Percentiles rank a stretch among this genome's conserved stretches.
Conservation (phyloP, 1,140 invertebrate species). For the Drosophila quadrilineata region DNA sequence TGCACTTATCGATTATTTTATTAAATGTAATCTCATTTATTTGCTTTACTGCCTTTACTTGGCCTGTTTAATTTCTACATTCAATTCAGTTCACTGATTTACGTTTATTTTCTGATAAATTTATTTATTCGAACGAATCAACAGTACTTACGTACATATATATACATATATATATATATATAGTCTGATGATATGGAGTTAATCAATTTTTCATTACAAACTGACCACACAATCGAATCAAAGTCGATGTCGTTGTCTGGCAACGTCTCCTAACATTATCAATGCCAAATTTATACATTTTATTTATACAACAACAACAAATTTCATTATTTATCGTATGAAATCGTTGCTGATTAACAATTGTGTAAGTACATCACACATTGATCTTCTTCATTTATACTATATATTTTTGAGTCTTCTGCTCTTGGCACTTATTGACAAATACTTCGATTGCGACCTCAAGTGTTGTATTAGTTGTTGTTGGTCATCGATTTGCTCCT, state of each 20-base stretch:
- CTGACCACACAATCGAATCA: conserved; percentile 44
- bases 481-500: too few species aligned
- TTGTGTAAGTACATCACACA: conserved; percentile 42
- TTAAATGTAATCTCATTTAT: conserved; percentile 79
- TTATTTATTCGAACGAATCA: conserved; percentile 59
- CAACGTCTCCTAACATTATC: conserved; percentile 53
- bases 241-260: conserved; percentile 26
- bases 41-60: conserved; percentile 41
- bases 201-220: conserved; percentile 79
- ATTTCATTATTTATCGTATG: conserved; percentile 17
- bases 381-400: conserved; percentile 12
- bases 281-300: conserved; percentile 64
- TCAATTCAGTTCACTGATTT: conserved; percentile 56
- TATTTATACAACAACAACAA: conserved; percentile 16
- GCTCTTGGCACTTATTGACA: conserved; percentile 25
- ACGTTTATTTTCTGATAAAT: conserved; percentile 78
- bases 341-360: conserved; percentile 53
- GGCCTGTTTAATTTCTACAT: conserved; percentile 35
- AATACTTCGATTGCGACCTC: conserved; percentile 41
- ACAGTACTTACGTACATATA: background rate
- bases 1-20: conserved; percentile 77
- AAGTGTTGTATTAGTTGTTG: conserved; percentile 1
- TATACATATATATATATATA: background rate
- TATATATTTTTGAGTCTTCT: background rate
- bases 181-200: conserved; percentile 24